Conservation (phyloP, 2,797 vertebrate genomes). For the Gorsachius magnificus region DNA sequence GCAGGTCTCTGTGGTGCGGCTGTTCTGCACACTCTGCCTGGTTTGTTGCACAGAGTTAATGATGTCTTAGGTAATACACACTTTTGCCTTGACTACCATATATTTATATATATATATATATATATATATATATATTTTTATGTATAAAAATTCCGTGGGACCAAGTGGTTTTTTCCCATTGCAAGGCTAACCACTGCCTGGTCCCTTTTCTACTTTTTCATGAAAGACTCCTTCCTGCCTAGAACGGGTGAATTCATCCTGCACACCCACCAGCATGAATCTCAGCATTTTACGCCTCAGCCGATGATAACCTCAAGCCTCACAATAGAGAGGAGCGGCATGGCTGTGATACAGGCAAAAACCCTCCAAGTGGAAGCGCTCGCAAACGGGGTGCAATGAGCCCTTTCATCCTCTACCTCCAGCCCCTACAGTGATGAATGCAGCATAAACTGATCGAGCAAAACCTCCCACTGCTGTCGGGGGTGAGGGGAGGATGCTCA, state of each 20-base stretch:
- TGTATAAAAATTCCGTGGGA: neutral
- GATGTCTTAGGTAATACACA: neutral
- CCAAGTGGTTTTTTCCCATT: neutral
- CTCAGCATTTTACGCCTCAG: neutral
- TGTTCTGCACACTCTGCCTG: too few species aligned
- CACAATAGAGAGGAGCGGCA: neutral
- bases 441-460: neutral
- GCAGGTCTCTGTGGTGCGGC: too few species aligned
- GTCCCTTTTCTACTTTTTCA: neutral
- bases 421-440: neutral
- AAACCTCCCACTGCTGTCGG: fast-evolving
- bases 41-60: neutral
- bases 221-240: neutral
- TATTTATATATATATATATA: neutral
- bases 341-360: neutral
- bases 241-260: neutral
- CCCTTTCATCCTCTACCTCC: neutral
- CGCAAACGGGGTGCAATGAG: neutral
- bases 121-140: neutral
- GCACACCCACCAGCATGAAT: neutral
- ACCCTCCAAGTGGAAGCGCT: fast-evolving
- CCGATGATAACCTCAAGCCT: neutral
- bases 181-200: neutral
- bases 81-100: neutral
- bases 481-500: neutral